Conservation (phyloP, 1,140 invertebrate species). For the Carposina sasakii region DNA sequence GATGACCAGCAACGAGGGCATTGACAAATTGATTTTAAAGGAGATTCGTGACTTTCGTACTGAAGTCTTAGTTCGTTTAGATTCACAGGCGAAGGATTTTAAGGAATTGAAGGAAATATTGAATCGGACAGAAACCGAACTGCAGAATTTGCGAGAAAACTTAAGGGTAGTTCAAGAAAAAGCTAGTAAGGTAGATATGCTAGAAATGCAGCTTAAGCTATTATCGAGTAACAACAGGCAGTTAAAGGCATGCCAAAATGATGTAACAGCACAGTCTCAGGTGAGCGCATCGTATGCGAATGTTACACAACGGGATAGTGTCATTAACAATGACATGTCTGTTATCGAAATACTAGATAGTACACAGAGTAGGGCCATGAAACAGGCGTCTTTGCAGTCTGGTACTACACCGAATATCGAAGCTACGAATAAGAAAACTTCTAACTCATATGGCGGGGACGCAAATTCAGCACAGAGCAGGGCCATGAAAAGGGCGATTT, state of each 20-base stretch:
- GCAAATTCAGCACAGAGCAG: too few species aligned
- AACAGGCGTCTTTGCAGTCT: too few species aligned
- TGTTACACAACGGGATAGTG: too few species aligned
- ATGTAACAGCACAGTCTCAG: too few species aligned
- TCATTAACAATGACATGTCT: too few species aligned
- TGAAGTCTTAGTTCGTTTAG: background rate
- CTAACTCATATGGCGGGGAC: too few species aligned
- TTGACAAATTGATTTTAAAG: background rate
- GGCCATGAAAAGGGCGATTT: too few species aligned
- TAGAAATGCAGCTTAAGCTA: conserved; percentile 1
- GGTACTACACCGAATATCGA: too few species aligned
- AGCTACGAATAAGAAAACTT: too few species aligned
- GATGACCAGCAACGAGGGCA: background rate
- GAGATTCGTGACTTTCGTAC: background rate
- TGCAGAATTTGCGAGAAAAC: background rate
- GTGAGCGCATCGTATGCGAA: too few species aligned
- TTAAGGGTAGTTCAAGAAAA: conserved; percentile 10
- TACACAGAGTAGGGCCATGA: too few species aligned
- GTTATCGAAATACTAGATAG: too few species aligned
- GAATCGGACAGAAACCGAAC: background rate
- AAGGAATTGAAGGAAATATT: background rate
- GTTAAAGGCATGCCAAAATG: background rate
- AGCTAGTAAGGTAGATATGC: conserved; percentile 5
- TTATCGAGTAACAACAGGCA: conserved; percentile 1
- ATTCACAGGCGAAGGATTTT: background rate